These are phyloP conservation scores for Echinarachnius parma DNA, from an alignment of 53 echinoderm and acorn worm species.

Conservation along the genomic window DNA sequence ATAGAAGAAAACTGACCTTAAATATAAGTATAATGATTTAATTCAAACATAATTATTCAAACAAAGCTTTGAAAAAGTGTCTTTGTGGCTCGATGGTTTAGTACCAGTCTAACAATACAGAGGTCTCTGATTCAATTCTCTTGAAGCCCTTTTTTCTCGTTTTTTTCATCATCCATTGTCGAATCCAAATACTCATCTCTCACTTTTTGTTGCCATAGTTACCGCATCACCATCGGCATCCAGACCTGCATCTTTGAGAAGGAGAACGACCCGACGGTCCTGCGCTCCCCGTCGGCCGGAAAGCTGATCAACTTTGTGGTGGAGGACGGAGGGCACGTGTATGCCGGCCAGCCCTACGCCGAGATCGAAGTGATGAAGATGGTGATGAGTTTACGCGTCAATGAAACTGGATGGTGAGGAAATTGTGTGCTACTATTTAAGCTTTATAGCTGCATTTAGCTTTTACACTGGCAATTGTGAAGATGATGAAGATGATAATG, in stretches of 20 bases:
- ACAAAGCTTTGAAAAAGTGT: too few species aligned
- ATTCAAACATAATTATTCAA: too few species aligned
- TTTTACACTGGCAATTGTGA: too few species aligned
- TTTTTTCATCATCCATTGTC: too few species aligned
- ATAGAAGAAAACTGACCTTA: too few species aligned
- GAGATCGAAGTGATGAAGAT: conserved; percentile 98
- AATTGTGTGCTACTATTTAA: conserved; percentile 2
- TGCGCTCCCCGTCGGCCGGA: conserved; percentile 95
- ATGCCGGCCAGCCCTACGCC: conserved; percentile 71
- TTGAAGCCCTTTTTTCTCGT: too few species aligned
- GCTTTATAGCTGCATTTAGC: neutral
- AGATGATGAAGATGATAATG: neutral
- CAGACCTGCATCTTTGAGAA: conserved; percentile 98
- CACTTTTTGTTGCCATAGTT: conserved; percentile 53
- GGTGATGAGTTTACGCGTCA: conserved; percentile 81
- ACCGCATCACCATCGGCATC: conserved; percentile 96
- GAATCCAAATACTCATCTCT: too few species aligned
- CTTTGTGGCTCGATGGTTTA: too few species aligned
- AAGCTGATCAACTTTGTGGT: conserved; percentile 84
- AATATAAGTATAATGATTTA: too few species aligned
- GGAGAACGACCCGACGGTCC: conserved; percentile 94
- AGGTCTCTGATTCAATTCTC: too few species aligned
- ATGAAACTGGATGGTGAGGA: conserved; percentile 78
- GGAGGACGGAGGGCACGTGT: conserved; percentile 88
- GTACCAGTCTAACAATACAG: too few species aligned